Conservation (phyloP, 2,888 invertebrate genomes). For the Drosophila niveifrons region DNA sequence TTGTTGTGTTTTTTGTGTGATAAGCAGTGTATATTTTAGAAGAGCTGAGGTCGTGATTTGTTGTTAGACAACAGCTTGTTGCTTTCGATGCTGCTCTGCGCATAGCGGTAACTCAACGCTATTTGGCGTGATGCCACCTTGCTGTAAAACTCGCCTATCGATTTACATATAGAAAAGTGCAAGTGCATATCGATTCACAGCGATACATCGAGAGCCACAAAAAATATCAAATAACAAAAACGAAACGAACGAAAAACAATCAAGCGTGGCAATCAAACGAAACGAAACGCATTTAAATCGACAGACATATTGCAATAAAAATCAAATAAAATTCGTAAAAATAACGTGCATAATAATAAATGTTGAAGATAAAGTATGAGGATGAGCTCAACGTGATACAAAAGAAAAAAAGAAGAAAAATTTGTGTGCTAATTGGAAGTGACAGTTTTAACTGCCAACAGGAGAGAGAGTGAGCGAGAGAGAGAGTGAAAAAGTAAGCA, state of each 20-base stretch:
- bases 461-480: slow-evolving; percentile 14
- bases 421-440: slow-evolving; percentile 41
- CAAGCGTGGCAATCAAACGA: slow-evolving; percentile 67
- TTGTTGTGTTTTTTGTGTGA: background rate
- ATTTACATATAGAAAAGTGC: slow-evolving; percentile 12
- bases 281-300: slow-evolving; percentile 64
- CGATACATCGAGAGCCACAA: slow-evolving; percentile 37
- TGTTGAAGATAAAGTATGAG: slow-evolving; percentile 7
- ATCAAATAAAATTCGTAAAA: slow-evolving; percentile 7
- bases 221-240: slow-evolving; percentile 56
- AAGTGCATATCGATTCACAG: slow-evolving; percentile 43
- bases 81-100: slow-evolving; percentile 2
- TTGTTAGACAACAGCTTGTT: slow-evolving; percentile 36
- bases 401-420: background rate
- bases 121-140: slow-evolving; percentile 7
- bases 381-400: slow-evolving; percentile 33
- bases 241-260: slow-evolving; percentile 29
- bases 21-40: background rate
- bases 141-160: slow-evolving; percentile 19
- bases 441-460: slow-evolving; percentile 59
- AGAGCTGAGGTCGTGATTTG: background rate
- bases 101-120: slow-evolving; percentile 15
- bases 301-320: slow-evolving; percentile 37
- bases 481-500: slow-evolving; percentile 26
- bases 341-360: slow-evolving; percentile 4